These are phyloP conservation scores for Streblospio benedicti DNA, from an alignment of 1,140 invertebrate species.

Conservation along the genomic window DNA sequence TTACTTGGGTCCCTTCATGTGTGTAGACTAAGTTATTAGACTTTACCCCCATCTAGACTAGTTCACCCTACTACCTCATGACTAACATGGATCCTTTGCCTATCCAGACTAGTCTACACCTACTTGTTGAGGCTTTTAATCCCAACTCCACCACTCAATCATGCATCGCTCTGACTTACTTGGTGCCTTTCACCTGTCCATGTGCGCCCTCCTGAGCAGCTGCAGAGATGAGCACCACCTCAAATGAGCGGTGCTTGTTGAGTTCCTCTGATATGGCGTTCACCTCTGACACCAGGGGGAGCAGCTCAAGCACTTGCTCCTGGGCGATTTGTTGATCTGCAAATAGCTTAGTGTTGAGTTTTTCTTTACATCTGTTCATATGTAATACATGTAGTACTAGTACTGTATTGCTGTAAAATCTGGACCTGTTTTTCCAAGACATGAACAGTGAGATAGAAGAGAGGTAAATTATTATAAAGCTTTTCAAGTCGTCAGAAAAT, in stretches of 20 bases:
- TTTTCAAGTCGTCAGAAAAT: neutral
- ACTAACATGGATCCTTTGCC: no score
- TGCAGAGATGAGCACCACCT: conserved; percentile 44
- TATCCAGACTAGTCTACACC: no score
- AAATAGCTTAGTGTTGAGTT: neutral
- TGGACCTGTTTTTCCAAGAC: no score
- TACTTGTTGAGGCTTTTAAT: no score
- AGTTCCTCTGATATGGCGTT: conserved; percentile 48
- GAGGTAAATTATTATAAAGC: neutral
- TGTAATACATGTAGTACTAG: neutral
- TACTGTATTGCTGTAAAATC: no score
- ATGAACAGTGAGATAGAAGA: no score
- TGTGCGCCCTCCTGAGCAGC: conserved; percentile 32
- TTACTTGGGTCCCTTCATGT: no score
- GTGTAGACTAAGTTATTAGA: no score
- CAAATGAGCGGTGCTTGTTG: conserved; percentile 46
- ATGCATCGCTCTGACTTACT: conserved; percentile 24
- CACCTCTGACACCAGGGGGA: conserved; percentile 47
- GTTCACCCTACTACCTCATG: no score
- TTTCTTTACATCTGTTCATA: neutral
- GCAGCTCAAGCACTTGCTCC: conserved; percentile 45
- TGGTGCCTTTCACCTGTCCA: conserved; percentile 22
- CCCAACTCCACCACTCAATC: no score
- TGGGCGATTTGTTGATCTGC: conserved; percentile 46
- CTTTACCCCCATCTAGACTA: no score